Conservation (phyloP, 2,888 invertebrate species). For the Yponomeuta cagnagella region DNA sequence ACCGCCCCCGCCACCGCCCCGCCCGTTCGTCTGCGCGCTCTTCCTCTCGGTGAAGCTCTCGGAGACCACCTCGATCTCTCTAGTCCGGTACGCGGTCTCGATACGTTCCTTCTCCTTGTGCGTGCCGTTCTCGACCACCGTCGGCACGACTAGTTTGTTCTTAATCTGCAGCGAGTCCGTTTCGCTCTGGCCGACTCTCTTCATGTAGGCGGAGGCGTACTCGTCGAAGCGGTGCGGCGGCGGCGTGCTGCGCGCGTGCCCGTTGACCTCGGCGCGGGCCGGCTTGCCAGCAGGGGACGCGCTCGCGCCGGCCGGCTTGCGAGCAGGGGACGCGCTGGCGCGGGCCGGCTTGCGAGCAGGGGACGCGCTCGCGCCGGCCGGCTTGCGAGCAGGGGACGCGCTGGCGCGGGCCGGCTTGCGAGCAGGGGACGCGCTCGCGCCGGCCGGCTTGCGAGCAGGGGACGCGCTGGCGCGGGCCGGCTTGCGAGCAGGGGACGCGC, state of each 20-base stretch:
- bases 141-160: background rate
- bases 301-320: no score
- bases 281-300: background rate
- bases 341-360: background rate
- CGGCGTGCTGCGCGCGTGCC: conserved; percentile 20
- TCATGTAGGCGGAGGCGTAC: conserved; percentile 69
- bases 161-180: conserved; percentile 17
- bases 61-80: conserved; percentile 20
- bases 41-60: conserved; percentile 43
- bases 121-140: background rate
- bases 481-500: background rate
- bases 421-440: background rate
- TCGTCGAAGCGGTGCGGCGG: conserved; percentile 60
- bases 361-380: background rate
- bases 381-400: no score
- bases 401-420: conserved; percentile 27
- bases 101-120: conserved; percentile 26
- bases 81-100: conserved; percentile 24
- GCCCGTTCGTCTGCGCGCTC: conserved; percentile 21
- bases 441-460: no score
- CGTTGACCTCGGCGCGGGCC: conserved; percentile 45
- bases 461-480: conserved; percentile 34
- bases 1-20: no score
- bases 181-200: conserved; percentile 60
- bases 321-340: no score